A percentile compares a stretch with the other conserved stretches of the same genome.
phyloP scores from a whole-genome alignment of 2,113 vertebrate genomes.

The Dasypus novemcinctus region DNA sequence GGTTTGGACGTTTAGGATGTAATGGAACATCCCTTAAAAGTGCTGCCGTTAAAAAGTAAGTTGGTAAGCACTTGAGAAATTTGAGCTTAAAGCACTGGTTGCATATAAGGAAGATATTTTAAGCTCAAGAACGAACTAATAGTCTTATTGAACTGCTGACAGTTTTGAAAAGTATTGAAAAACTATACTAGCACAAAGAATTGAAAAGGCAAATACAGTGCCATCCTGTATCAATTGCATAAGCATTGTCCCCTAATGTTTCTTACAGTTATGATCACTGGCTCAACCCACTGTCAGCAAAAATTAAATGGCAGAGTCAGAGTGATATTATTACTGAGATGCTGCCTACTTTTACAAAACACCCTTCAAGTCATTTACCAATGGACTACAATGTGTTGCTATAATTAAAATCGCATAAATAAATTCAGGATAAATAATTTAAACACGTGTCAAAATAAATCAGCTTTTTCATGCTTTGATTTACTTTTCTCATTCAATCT shows the following conservation, averaged over 20 bases:
- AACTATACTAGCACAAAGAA: constrained; percentile 35
- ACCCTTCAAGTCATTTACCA: constrained; percentile 59
- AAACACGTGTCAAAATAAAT: constrained; percentile 69
- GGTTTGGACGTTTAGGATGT: not conserved
- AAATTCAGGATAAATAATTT: constrained; percentile 74
- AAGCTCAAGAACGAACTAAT: constrained; percentile 41
- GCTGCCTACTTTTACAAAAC: constrained; percentile 54
- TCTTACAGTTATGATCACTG: constrained; percentile 9
- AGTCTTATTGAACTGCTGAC: constrained; percentile 60
- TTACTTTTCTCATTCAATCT: constrained; percentile 55
- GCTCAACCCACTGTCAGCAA: constrained; percentile 65
- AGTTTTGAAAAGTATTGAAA: constrained; percentile 53
- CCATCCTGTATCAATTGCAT: not conserved
- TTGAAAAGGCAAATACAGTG: not conserved
- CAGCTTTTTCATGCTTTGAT: constrained; percentile 34
- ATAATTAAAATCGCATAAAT: constrained; percentile 72
- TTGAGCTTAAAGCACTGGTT: not conserved
- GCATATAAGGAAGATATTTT: constrained; percentile 57
- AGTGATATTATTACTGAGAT: not conserved
- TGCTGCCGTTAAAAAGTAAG: constrained; percentile 10
- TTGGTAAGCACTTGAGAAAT: constrained; percentile 50
- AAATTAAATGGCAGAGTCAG: constrained; percentile 62
- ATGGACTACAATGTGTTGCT: constrained; percentile 26
- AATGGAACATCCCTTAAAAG: constrained; percentile 36
- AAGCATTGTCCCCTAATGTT: not conserved